Conservation (phyloP, 2,797 vertebrate genomes). For the Rhinichthys osculus region DNA sequence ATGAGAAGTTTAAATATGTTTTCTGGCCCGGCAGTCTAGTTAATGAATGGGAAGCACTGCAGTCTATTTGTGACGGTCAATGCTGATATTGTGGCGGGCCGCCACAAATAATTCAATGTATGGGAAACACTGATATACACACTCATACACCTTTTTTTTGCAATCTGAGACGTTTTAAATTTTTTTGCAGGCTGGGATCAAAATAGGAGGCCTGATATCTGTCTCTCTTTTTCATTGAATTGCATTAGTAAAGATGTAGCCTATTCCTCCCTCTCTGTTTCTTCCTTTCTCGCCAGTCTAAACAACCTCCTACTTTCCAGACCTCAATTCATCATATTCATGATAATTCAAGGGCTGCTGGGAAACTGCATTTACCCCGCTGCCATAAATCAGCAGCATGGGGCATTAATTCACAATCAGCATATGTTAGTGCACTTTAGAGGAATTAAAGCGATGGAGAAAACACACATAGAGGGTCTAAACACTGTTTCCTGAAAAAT, state of each 20-base stretch:
- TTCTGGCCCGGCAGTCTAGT: no score
- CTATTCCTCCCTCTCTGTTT: conserved; percentile 1
- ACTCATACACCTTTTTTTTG: neutral
- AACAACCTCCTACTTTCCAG: conserved; percentile 1
- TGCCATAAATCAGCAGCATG: conserved; percentile 30
- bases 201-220: neutral
- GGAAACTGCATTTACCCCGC: conserved; percentile 35
- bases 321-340: conserved; percentile 18
- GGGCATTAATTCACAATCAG: conserved; percentile 43
- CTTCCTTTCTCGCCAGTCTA: neutral
- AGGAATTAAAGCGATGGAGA: conserved; percentile 23
- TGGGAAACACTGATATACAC: neutral
- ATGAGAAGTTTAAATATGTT: no score
- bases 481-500: conserved; percentile 11
- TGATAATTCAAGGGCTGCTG: conserved; percentile 19
- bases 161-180: neutral
- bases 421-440: conserved; percentile 37
- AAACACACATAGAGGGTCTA: neutral
- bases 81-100: no score
- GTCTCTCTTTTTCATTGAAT: neutral
- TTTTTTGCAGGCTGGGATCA: neutral
- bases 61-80: no score
- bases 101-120: no score
- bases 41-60: no score
- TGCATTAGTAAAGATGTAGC: conserved; percentile 36